Evolutionary conservation across 2,888 invertebrate species (phyloP), one percentile per base, ranked within the genome.

Genomic region (Scotopteryx bipunctaria): DNA sequence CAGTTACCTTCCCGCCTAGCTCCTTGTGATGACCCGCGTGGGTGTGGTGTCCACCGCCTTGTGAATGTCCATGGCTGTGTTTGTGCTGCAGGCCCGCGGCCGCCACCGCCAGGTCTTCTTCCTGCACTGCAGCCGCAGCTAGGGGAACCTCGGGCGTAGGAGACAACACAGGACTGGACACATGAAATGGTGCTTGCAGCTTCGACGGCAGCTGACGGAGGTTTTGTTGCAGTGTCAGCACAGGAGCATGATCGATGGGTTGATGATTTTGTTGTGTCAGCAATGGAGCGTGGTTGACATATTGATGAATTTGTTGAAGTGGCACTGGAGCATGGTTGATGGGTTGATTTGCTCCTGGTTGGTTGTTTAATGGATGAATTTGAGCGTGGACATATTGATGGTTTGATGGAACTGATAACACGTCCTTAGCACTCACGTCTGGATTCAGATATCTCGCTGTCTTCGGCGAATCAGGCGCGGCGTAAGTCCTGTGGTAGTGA

Each of bases 11-110:
- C 15, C 91, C 91, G 3, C 92, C 93, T 55, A 92, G 91, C 4
- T 90, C 83, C 0, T 81, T 86, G 55, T 91, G 82, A 57, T 92
- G 91, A 11, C 90, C 87, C 0, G 80, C 83, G 33, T 92, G 91
- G 13, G 92, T 86, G 9, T 86, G 81, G 27, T 91, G 86, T 0
- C 93, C 93, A 0, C 91, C 92, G 0, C 92, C 92, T 1, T 86
- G 82, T 33, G 84, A 72, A 35, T 84, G 76, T 2, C 80, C 79
- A 17, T 79, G 78, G 1, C 73, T 74, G 44, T 84, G 79, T 25
- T 79, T 76, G 0, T 82, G 69, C 15, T 78, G 74, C 55, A 83
- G 76, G n/a, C 76, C 76, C 29, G 76, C 72, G 0, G 79, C 73
- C 0, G 78, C 69, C 1, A 67, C 64, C 19, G 71, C 55, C 60